Evolutionary conservation across 2,113 vertebrate genomes (phyloP).

Genomic region (Ceyx melanurus): DNA sequence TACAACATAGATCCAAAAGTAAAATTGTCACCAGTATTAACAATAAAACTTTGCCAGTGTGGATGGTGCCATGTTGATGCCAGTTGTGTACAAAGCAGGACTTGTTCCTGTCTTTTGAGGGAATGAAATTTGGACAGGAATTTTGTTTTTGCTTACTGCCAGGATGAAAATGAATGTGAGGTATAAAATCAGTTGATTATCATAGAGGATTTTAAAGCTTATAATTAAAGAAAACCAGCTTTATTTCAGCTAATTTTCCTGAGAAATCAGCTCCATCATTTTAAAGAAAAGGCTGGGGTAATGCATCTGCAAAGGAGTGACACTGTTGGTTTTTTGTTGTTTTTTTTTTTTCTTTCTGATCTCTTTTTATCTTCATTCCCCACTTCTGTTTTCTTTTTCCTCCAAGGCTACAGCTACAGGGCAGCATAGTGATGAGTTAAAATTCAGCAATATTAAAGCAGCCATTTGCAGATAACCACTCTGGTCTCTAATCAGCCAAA

Average conservation of each 20-base stretch:
- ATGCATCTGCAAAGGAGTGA: neutral
- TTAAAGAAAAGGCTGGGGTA: neutral
- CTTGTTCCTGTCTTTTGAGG: neutral
- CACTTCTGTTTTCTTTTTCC: neutral
- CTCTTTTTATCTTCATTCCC: neutral
- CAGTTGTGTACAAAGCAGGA: neutral
- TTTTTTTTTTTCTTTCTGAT: neutral
- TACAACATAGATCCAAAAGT: neutral
- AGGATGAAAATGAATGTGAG: neutral
- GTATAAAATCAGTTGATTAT: neutral
- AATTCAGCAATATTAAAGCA: constrained; percentile 9
- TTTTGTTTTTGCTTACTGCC: neutral
- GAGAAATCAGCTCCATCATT: neutral
- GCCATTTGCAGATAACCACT: constrained; percentile 1
- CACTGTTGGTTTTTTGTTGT: neutral
- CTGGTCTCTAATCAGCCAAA: constrained; percentile 7
- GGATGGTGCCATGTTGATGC: neutral
- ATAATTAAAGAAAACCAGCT: neutral
- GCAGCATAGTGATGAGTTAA: neutral
- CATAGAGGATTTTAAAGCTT: neutral
- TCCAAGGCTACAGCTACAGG: neutral
- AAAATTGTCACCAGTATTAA: neutral
- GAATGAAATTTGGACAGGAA: neutral
- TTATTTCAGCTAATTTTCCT: neutral
- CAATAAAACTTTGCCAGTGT: neutral